Evolutionary conservation across 2,888 invertebrate species (phyloP), one percentile per base, ranked within the genome.

Genomic region (Apamea epomidion): DNA sequence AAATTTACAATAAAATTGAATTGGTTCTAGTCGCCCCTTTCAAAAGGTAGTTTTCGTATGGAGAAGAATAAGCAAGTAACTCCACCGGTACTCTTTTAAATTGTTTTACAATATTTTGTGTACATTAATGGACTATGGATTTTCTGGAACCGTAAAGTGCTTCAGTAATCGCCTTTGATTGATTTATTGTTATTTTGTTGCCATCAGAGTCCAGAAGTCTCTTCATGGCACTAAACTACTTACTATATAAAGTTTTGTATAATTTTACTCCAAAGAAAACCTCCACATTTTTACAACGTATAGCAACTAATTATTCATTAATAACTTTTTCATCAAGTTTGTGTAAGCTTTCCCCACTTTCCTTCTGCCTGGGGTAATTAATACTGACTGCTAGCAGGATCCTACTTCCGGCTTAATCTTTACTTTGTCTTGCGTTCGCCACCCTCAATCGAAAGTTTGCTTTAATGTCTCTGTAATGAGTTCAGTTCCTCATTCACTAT

Each of bases 301-400:
- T 58, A 69, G 32, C 14, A 62, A 64, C 74, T 74, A 58, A 58
- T 58, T 12, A 80, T 65, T 75, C 73, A 83, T 81, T 80, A 83
- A 83, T 86, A 78, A 85, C 78, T 76, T 81, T 76, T 83, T 80
- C 74, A 81, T 76, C 51, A 78, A 86, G 74, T 86, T 83, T 54
- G 74, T 81, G 62, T 75, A 78, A 77, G 81, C 42, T 86, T 80
- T 84, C 21, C 21, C 48, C 65, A 68, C 64, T 82, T 76, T 75
- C n/a, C 58, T 81, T 51, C 67, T 73, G 74, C 74, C 37, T 70
- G 73, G 73, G 73, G 45, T 78, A 70, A 86, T 86, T 86, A 86
- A 86, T 83, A 83, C 83, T 81, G 86, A 83, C 86, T 83, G 70
- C 83, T 85, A 77, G 77, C 69, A 83, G 67, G 74, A 76, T 82